Evolutionary conservation across 2,797 vertebrate genomes (phyloP), one percentile per base, ranked within the genome.

Genomic region (Coregonus sp.): DNA sequence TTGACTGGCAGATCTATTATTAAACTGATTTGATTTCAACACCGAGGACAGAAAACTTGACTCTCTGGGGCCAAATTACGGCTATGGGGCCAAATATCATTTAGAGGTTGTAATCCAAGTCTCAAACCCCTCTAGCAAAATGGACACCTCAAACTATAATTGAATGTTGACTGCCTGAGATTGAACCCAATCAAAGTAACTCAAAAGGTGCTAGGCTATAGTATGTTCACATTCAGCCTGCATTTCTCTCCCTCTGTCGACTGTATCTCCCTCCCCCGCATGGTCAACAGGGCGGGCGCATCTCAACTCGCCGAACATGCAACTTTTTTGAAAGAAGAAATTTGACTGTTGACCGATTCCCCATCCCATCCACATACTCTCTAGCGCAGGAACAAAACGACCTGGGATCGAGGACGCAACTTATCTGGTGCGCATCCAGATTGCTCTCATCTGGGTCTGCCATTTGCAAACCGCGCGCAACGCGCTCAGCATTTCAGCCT

Each of bases 271-370:
- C 79, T 81, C 89, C 81, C 91, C 89, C 92, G 93, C 92, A 93
- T 94, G 93, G 88, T 91, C 50, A 61, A 83, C 86, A 78, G 92
- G 92, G 93, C 91, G 91, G 92, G 90, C 81, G 87, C 89, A 74
- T 37, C 78, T 75, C 82, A 47, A 73, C 87, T 12, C 79, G 87
- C 85, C 61, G 70, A 82, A 84, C 73, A 18, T 76, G 77, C 80
- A 91, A 87, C 85, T 91, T 92, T 88, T 85, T 86, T 86, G 78
- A 59, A 59, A 59, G 56, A 59, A 5, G 37, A 70, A 47, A 86
- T 88, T 86, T 79, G 61, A 85, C 79, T 78, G 84, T 63, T 63
- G 61, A 29, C 78, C 70, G 70, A 78, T 74, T 78, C 79, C 76
- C 35, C 76, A 81, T 86, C 79, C 47, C 74, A 47, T 69, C 76